A percentile compares a stretch with the other conserved stretches of the same genome.
phyloP scores from a whole-genome alignment of 2,797 vertebrate species.

The Erpetoichthys calabaricus region DNA sequence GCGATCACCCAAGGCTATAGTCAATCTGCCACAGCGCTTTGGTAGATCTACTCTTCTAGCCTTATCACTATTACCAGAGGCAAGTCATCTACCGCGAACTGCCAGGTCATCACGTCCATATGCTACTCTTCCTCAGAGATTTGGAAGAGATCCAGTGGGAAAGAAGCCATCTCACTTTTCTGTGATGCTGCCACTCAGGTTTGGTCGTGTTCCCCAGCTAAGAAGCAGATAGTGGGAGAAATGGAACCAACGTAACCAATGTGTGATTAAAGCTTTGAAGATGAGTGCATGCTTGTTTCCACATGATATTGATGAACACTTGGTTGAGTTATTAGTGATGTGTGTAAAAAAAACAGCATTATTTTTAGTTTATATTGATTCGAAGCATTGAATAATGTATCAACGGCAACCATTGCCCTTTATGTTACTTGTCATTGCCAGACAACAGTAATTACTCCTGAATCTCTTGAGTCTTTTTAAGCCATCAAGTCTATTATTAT shows the following conservation, averaged over 20 bases:
- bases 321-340: too few relatives aligned
- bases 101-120: slow-evolving; percentile 10
- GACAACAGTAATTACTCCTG: too few relatives aligned
- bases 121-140: slow-evolving; percentile 23
- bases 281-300: too few relatives aligned
- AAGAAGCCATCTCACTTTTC: neutral
- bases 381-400: too few relatives aligned
- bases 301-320: too few relatives aligned
- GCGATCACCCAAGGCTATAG: slow-evolving; percentile 7
- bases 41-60: slow-evolving; percentile 28
- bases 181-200: neutral
- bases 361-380: too few relatives aligned
- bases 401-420: too few relatives aligned
- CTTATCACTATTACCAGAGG: slow-evolving; percentile 21
- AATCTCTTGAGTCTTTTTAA: too few relatives aligned
- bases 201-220: neutral
- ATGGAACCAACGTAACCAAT: neutral
- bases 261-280: too few relatives aligned
- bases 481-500: too few relatives aligned
- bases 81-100: slow-evolving; percentile 23
- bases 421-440: too few relatives aligned
- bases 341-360: too few relatives aligned
- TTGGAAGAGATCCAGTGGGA: slow-evolving; percentile 23
- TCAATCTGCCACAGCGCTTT: slow-evolving; percentile 32
- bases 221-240: neutral